Percentiles rank a stretch among this genome's conserved stretches.
Evolutionary conservation across 2,888 invertebrate species (phyloP).

Genomic region (Actias luna): DNA sequence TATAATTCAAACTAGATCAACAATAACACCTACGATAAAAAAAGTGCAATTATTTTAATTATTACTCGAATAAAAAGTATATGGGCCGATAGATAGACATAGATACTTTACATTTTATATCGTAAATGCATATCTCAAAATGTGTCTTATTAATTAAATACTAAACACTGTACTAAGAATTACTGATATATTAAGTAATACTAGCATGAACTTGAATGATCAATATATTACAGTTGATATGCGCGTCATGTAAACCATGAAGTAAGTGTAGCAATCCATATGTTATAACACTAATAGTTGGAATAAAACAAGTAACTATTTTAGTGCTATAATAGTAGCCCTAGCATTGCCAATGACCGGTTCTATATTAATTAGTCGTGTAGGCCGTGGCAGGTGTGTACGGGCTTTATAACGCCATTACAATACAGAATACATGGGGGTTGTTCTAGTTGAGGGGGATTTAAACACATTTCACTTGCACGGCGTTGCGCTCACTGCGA

Average conservation of each 20-base stretch:
- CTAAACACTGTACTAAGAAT: too few species aligned
- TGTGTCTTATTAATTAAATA: constrained; percentile 13
- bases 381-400: constrained; percentile 63
- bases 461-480: constrained; percentile 45
- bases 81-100: too few species aligned
- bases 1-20: too few species aligned
- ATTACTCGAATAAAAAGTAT: too few species aligned
- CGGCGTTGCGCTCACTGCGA: background rate
- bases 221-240: too few species aligned
- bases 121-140: too few species aligned
- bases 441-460: constrained; percentile 60
- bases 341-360: constrained; percentile 61
- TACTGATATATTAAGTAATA: too few species aligned
- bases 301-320: constrained; percentile 48
- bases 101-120: too few species aligned
- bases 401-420: constrained; percentile 68
- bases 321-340: constrained; percentile 56
- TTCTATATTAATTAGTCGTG: constrained; percentile 71
- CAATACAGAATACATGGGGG: constrained; percentile 49
- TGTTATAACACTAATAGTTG: constrained; percentile 50
- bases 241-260: too few species aligned
- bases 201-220: too few species aligned
- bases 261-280: constrained; percentile 43
- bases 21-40: too few species aligned
- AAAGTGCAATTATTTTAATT: too few species aligned